Conservation (phyloP, 2,113 vertebrate genomes). For the Manacus vitellinus region DNA sequence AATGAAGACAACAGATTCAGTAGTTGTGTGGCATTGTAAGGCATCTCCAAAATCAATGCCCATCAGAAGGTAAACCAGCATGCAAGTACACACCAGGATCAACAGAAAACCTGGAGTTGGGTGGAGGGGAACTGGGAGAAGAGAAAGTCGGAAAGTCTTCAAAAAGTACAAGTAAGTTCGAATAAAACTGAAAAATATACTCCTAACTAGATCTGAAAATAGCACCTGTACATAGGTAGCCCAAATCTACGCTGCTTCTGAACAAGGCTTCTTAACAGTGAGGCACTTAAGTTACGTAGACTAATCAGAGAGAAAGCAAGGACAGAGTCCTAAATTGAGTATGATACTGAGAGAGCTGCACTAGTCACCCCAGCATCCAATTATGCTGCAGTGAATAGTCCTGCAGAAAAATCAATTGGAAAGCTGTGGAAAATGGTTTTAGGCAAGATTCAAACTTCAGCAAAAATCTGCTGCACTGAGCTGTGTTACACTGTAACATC, state of each 20-base stretch:
- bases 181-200: background rate
- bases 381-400: background rate
- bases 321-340: accelerated
- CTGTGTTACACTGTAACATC: background rate
- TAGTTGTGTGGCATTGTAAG: background rate
- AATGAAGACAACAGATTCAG: background rate
- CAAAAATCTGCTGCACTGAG: background rate
- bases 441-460: conserved; percentile 20
- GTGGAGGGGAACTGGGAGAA: background rate
- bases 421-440: conserved; percentile 47
- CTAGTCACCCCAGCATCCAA: background rate
- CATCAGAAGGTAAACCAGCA: background rate
- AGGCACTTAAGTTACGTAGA: background rate
- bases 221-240: background rate
- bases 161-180: background rate
- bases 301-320: background rate
- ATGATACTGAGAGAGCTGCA: background rate
- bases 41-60: background rate
- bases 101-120: background rate
- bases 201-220: background rate
- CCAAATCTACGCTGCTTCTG: background rate
- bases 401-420: conserved; percentile 25
- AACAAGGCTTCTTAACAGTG: background rate
- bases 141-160: background rate
- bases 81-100: background rate